These are phyloP conservation scores for Theristicus caerulescens DNA, from an alignment of 2,113 vertebrate species.

Conservation along the genomic window DNA sequence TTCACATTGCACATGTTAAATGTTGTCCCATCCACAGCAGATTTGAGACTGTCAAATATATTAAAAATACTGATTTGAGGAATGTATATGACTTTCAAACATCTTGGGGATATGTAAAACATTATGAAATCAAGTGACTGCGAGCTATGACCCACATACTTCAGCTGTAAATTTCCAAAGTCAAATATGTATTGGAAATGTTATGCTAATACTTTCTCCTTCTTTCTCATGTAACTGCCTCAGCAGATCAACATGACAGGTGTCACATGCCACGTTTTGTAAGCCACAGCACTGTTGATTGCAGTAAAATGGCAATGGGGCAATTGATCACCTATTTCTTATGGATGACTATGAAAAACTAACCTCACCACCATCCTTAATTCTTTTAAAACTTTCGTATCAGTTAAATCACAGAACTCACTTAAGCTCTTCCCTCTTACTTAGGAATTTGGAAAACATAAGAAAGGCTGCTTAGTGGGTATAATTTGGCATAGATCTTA, in stretches of 20 bases:
- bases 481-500: not conserved
- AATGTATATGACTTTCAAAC: slow-evolving; percentile 1
- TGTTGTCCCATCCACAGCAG: slow-evolving; percentile 4
- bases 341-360: not conserved
- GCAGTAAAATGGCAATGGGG: not conserved
- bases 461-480: not conserved
- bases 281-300: not conserved
- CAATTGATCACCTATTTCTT: not conserved
- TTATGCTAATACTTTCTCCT: slow-evolving; percentile 56
- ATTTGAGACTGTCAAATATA: slow-evolving; percentile 45
- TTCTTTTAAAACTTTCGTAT: not conserved
- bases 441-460: not conserved
- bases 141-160: slow-evolving; percentile 55
- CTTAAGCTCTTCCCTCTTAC: not conserved
- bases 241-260: slow-evolving; percentile 25
- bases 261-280: not conserved
- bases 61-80: slow-evolving; percentile 37
- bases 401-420: not conserved
- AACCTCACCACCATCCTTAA: not conserved
- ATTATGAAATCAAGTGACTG: slow-evolving; percentile 49
- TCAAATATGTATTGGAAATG: slow-evolving; percentile 29
- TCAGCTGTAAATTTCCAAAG: slow-evolving; percentile 56
- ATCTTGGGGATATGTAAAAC: slow-evolving; percentile 55
- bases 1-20: slow-evolving; percentile 47
- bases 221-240: slow-evolving; percentile 16